Conservation (phyloP, 2,113 vertebrate genomes). For the Accipiter virgatus region DNA sequence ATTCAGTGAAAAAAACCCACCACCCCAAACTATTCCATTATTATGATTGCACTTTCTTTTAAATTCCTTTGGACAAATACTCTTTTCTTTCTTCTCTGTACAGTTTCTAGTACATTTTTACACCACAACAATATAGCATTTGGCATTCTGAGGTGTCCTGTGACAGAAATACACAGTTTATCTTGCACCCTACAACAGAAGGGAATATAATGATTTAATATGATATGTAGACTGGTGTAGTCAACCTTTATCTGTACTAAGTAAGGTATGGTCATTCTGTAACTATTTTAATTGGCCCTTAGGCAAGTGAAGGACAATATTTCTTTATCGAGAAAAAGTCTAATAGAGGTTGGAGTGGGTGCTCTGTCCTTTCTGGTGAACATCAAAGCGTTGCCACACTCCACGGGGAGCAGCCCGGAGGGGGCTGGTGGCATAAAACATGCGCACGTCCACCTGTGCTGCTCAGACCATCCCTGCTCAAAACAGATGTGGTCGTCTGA, state of each 20-base stretch:
- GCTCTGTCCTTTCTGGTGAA: not conserved
- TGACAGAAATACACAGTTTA: not conserved
- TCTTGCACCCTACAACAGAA: not conserved
- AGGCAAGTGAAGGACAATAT: not conserved
- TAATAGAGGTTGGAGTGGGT: not conserved
- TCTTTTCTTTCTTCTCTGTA: not conserved
- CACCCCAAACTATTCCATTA: not conserved
- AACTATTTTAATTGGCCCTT: not conserved
- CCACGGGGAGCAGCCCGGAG: not conserved
- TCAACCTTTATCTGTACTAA: not conserved
- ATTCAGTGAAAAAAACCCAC: not conserved
- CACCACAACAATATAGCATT: not conserved
- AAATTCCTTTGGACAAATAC: not conserved
- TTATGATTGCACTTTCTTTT: not conserved
- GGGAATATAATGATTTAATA: not conserved
- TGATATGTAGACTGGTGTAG: not conserved
- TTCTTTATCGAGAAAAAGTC: not conserved
- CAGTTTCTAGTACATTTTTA: not conserved
- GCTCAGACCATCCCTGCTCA: not conserved
- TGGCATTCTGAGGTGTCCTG: not conserved
- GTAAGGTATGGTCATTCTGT: not conserved
- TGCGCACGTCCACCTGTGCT: rapidly evolving
- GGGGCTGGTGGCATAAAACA: not conserved
- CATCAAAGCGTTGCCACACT: not conserved
- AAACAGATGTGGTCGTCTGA: not conserved